A percentile compares a stretch with the other conserved stretches of the same genome.
Evolutionary conservation across 2,888 invertebrate genomes (phyloP).

Genomic region (Ornithoptera alexandrae): DNA sequence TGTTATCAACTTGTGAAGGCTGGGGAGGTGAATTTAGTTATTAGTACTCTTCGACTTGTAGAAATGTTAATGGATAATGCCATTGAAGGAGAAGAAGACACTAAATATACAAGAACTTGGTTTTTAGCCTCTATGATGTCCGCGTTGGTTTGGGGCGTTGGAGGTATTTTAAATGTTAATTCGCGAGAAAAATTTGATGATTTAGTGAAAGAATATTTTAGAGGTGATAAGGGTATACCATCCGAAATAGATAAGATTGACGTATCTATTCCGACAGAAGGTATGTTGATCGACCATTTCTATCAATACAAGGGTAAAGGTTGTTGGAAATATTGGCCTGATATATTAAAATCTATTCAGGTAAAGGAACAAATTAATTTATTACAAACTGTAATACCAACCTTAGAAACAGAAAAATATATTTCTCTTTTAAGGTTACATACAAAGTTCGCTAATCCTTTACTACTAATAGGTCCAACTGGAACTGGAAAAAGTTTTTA

Average conservation of each 20-base stretch:
- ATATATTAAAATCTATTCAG: slow-evolving; percentile 81
- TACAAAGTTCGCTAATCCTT: slow-evolving; percentile 83
- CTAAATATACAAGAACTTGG: slow-evolving; percentile 85
- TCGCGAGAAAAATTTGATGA: slow-evolving; percentile 85
- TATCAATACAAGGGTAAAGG: slow-evolving; percentile 92
- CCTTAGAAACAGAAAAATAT: slow-evolving; percentile 91
- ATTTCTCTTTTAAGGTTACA: slow-evolving; percentile 86
- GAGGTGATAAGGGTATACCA: slow-evolving; percentile 67
- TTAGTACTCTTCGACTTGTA: slow-evolving; percentile 86
- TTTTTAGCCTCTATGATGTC: slow-evolving; percentile 88
- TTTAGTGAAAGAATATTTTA: slow-evolving; percentile 77
- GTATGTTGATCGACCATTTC: slow-evolving; percentile 88
- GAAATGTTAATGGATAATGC: slow-evolving; percentile 89
- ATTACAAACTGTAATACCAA: slow-evolving; percentile 89
- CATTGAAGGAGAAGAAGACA: slow-evolving; percentile 84
- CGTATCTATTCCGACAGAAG: slow-evolving; percentile 87
- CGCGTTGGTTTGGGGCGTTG: slow-evolving; percentile 91
- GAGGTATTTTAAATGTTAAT: slow-evolving; percentile 86
- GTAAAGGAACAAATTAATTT: slow-evolving; percentile 82
- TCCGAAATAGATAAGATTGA: slow-evolving; percentile 83
- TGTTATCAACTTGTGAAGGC: slow-evolving; percentile 83
- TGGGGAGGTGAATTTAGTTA: slow-evolving; percentile 86
- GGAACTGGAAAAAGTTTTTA: slow-evolving; percentile 94
- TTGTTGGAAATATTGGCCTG: slow-evolving; percentile 92
- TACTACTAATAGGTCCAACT: slow-evolving; percentile 89